These are phyloP conservation scores for Emydura subglobosa DNA, from an alignment of 2,113 vertebrate species.

Conservation along the genomic window DNA sequence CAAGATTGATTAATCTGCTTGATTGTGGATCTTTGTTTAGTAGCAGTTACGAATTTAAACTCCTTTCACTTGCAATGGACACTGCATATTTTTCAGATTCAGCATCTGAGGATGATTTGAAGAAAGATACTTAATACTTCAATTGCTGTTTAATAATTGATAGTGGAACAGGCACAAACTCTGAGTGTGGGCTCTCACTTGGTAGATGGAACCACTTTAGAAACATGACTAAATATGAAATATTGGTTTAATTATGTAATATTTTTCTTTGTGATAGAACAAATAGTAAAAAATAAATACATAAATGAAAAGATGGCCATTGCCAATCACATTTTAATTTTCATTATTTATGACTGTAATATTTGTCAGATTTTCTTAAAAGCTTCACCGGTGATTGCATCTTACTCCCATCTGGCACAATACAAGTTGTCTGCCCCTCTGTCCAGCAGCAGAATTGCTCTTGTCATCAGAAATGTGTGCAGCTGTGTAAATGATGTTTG, in stretches of 20 bases:
- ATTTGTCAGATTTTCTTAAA: neutral
- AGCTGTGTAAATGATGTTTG: neutral
- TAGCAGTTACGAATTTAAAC: slow-evolving; percentile 39
- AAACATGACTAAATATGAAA: neutral
- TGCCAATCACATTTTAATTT: neutral
- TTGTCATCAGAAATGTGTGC: neutral
- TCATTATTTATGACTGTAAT: neutral
- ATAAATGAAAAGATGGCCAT: neutral
- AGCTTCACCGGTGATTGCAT: neutral
- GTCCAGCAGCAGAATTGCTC: neutral
- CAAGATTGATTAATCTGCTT: slow-evolving; percentile 62
- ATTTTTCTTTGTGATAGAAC: neutral
- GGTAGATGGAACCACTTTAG: neutral
- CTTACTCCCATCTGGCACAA: neutral
- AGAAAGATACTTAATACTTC: neutral
- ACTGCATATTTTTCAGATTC: neutral
- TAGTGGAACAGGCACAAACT: neutral
- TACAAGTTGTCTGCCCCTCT: neutral
- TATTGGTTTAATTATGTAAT: neutral
- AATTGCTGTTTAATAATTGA: neutral
- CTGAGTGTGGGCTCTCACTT: neutral
- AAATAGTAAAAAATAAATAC: neutral
- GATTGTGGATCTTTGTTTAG: slow-evolving; percentile 50
- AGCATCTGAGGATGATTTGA: neutral
- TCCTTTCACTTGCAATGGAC: neutral